Conservation (phyloP, 2,797 vertebrate genomes). For the Siniperca scherzeri region DNA sequence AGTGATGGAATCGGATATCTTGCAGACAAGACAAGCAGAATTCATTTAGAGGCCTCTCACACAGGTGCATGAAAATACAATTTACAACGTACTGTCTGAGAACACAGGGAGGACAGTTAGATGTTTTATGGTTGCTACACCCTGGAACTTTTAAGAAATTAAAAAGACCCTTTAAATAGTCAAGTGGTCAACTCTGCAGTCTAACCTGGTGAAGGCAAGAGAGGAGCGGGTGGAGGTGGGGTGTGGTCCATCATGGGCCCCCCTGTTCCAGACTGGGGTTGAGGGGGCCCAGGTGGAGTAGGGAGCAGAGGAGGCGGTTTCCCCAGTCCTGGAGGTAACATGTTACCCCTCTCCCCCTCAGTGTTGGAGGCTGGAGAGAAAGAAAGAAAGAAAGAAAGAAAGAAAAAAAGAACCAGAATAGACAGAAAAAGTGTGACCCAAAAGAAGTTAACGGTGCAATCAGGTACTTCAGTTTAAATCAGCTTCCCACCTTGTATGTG, state of each 20-base stretch:
- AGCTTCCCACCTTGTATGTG: slow-evolving; percentile 79
- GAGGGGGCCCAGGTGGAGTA: slow-evolving; percentile 73
- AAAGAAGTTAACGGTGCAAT: neutral
- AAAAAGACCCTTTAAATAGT: neutral
- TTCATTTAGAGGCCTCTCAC: neutral
- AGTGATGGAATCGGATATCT: neutral
- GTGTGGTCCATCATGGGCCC: slow-evolving; percentile 62
- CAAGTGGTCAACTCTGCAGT: neutral
- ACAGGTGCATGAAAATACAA: neutral
- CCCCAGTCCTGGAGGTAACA: slow-evolving; percentile 72
- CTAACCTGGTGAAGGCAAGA: slow-evolving; percentile 82
- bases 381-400: neutral
- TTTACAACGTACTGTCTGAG: neutral
- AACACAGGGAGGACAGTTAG: neutral
- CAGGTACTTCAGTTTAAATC: neutral
- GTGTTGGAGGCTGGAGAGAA: slow-evolving; percentile 56
- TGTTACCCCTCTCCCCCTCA: slow-evolving; percentile 65
- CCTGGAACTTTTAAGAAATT: neutral
- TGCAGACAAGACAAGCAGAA: neutral
- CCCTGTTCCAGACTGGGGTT: slow-evolving; percentile 53
- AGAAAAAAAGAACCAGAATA: neutral
- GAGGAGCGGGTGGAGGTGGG: slow-evolving; percentile 61
- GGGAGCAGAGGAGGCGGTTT: slow-evolving; percentile 86
- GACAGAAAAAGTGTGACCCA: neutral
- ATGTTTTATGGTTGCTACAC: neutral